A percentile compares a stretch with the other conserved stretches of the same genome.
These are phyloP conservation scores for Neotragus pygmaeus DNA, from an alignment of 2,113 vertebrate species.

Conservation along the genomic window DNA sequence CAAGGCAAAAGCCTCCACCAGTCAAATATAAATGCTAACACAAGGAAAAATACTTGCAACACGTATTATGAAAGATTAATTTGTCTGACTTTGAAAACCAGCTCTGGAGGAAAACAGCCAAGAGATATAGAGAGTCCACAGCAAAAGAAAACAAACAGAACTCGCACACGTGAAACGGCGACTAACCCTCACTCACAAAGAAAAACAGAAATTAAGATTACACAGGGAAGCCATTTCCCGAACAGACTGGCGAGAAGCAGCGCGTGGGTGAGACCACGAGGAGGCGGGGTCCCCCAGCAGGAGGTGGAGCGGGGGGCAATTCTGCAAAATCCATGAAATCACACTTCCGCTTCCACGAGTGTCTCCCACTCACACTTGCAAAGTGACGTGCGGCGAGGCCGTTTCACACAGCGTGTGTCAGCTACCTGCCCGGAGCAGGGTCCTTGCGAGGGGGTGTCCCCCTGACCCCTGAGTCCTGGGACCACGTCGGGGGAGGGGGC, in stretches of 20 bases:
- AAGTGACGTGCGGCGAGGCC: accelerated
- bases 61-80: background rate
- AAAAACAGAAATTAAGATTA: background rate
- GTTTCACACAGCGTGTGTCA: accelerated
- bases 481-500: background rate
- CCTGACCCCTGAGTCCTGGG: background rate
- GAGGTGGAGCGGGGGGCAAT: too few relatives aligned
- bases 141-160: background rate
- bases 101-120: background rate
- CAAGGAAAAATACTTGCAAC: background rate
- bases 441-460: background rate
- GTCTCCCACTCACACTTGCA: background rate
- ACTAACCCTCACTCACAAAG: background rate
- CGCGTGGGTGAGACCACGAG: accelerated
- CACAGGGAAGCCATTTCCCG: accelerated
- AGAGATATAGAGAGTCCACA: background rate
- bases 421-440: background rate
- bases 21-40: background rate
- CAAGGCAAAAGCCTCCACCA: background rate
- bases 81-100: background rate
- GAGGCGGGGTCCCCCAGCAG: accelerated
- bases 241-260: accelerated
- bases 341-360: background rate
- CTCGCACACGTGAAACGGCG: accelerated
- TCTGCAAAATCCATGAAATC: accelerated